Percentiles rank a stretch among this genome's conserved stretches.
Conservation (phyloP, 2,797 vertebrate genomes). For the Remorina albescens region DNA sequence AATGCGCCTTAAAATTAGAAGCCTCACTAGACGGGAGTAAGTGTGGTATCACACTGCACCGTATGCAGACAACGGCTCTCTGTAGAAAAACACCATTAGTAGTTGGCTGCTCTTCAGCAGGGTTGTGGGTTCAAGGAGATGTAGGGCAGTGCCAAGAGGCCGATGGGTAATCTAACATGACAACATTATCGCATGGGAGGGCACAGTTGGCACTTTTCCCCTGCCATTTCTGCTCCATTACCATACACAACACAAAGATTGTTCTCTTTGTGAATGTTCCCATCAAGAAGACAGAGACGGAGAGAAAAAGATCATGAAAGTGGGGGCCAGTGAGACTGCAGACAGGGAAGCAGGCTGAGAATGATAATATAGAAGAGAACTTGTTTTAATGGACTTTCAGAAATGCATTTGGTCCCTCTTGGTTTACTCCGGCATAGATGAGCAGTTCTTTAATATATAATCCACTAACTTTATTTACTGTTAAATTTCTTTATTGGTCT, state of each 20-base stretch:
- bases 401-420: conserved; percentile 43
- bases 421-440: conserved; percentile 19
- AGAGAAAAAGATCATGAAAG: conserved; percentile 32
- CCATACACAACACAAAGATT: conserved; percentile 61
- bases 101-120: conserved; percentile 77
- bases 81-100: conserved; percentile 75
- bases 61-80: conserved; percentile 55
- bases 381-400: conserved; percentile 43
- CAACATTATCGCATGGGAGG: conserved; percentile 80
- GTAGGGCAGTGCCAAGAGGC: conserved; percentile 79
- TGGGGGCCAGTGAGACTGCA: conserved; percentile 30
- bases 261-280: conserved; percentile 63
- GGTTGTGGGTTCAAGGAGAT: conserved; percentile 78
- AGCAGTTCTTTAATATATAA: conserved; percentile 15
- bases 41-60: conserved; percentile 33
- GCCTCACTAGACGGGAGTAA: conserved; percentile 46
- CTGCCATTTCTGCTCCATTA: conserved; percentile 63
- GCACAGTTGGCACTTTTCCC: conserved; percentile 77
- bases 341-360: not conserved
- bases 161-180: conserved; percentile 86
- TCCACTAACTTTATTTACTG: conserved; percentile 3
- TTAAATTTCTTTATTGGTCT: not conserved
- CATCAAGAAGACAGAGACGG: conserved; percentile 46
- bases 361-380: conserved; percentile 28
- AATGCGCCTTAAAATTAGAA: conserved; percentile 39